These are phyloP conservation scores for Urocolius indicus DNA, from an alignment of 2,113 vertebrate species.

Conservation along the genomic window DNA sequence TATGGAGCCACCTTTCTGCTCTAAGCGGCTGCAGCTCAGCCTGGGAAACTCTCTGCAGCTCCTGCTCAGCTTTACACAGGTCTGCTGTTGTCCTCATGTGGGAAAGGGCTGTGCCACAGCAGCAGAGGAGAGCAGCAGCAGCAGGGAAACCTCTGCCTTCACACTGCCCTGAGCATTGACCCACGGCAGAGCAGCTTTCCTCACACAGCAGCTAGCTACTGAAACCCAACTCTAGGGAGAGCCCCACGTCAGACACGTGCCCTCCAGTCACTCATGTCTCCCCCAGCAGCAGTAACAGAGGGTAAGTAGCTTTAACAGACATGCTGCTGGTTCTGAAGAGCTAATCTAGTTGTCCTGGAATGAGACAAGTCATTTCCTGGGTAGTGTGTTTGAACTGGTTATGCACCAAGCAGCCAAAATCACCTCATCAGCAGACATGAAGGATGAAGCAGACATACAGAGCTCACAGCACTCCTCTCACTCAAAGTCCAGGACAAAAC, in stretches of 20 bases:
- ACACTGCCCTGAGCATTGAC: not conserved
- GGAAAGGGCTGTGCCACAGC: too few species aligned
- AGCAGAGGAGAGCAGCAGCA: too few species aligned
- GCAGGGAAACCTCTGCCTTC: not conserved
- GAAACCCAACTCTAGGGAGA: not conserved
- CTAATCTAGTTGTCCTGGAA: not conserved
- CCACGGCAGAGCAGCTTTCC: accelerated
- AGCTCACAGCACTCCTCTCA: not conserved
- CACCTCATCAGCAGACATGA: accelerated
- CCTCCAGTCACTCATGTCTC: not conserved
- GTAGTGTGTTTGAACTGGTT: not conserved
- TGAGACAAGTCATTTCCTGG: not conserved
- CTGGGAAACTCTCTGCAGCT: too few species aligned
- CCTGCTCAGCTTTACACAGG: too few species aligned
- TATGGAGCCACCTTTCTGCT: too few species aligned
- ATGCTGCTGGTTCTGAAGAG: not conserved
- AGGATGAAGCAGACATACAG: not conserved
- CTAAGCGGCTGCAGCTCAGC: too few species aligned
- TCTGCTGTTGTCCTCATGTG: too few species aligned
- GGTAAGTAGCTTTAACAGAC: not conserved
- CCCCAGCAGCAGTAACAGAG: not conserved
- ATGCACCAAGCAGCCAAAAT: not conserved
- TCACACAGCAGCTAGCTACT: accelerated
- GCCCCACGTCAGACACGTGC: not conserved
- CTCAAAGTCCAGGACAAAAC: not conserved